phyloP scores from a whole-genome alignment of 2,113 vertebrate genomes.

The Centropus bengalensis region DNA sequence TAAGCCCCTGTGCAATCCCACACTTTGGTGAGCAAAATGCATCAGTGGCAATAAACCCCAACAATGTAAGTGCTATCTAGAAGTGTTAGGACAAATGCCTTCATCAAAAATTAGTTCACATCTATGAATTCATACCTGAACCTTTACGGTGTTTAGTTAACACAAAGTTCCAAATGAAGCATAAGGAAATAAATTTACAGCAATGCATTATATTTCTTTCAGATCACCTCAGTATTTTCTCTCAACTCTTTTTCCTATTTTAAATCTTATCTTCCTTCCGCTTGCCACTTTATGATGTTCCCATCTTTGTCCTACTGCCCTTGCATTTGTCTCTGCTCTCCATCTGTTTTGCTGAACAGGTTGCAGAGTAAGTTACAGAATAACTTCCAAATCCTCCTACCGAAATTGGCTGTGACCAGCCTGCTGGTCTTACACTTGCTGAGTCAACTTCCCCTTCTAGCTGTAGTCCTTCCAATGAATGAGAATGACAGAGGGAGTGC shows the following conservation, averaged over 20 bases:
- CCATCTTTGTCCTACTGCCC: not conserved
- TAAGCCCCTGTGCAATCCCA: not conserved
- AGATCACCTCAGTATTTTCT: not conserved
- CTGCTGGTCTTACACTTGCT: constrained; percentile 5
- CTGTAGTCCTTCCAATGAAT: not conserved
- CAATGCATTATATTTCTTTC: not conserved
- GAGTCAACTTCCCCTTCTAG: constrained; percentile 14
- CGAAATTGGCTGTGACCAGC: constrained; percentile 9
- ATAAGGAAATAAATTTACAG: not conserved
- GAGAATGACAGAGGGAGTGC: not conserved
- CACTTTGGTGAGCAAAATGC: not conserved
- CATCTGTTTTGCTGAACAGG: constrained; percentile 41
- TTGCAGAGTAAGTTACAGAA: constrained; percentile 37
- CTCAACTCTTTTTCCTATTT: not conserved
- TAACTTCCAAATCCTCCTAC: constrained; percentile 7
- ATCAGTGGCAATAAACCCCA: not conserved
- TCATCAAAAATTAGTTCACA: not conserved
- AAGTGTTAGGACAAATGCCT: not conserved
- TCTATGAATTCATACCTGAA: not conserved
- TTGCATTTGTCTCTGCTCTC: constrained; percentile 2
- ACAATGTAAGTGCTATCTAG: not conserved
- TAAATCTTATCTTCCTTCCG: not conserved
- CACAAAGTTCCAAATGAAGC: not conserved
- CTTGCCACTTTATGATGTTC: not conserved
- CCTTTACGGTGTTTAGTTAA: not conserved